Percentiles rank a stretch among this genome's conserved stretches.
These are phyloP conservation scores for Eublepharis macularius DNA, from an alignment of 2,113 vertebrate species.

Conservation along the genomic window DNA sequence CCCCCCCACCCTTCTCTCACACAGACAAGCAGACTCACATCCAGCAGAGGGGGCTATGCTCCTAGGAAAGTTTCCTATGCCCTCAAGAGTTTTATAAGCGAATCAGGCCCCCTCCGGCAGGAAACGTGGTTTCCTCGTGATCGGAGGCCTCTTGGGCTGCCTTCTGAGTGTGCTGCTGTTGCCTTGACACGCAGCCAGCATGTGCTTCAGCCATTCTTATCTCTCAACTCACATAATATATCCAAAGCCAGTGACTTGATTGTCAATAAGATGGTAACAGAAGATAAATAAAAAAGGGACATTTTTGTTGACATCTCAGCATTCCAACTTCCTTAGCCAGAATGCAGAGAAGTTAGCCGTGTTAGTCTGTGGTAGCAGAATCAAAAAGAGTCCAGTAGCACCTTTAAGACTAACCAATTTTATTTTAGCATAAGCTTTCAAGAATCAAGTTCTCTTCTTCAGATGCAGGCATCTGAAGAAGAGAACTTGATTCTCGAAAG, in stretches of 20 bases:
- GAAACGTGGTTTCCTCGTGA: conserved; percentile 28
- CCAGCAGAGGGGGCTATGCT: conserved; percentile 72
- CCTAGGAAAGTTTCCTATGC: conserved; percentile 22
- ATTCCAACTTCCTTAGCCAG: background rate
- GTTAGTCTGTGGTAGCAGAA: no score
- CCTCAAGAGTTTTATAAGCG: rapidly evolving
- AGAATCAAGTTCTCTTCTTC: no score
- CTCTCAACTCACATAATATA: background rate
- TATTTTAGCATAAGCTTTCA: no score
- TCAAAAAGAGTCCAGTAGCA: no score
- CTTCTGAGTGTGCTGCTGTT: background rate
- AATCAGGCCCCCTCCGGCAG: background rate
- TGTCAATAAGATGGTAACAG: background rate
- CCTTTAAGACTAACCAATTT: no score
- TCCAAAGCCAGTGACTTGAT: background rate
- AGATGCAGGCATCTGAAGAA: no score
- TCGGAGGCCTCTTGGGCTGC: background rate
- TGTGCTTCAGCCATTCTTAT: background rate
- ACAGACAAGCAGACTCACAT: background rate
- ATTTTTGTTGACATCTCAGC: rapidly evolving
- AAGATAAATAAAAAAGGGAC: rapidly evolving
- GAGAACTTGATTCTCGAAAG: no score
- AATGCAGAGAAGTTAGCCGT: no score
- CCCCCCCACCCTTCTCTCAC: no score
- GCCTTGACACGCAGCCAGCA: background rate